A percentile compares a stretch with the other conserved stretches of the same genome.
Evolutionary conservation across 2,113 vertebrate genomes (phyloP).

Genomic region (Mystacornis crossleyi): DNA sequence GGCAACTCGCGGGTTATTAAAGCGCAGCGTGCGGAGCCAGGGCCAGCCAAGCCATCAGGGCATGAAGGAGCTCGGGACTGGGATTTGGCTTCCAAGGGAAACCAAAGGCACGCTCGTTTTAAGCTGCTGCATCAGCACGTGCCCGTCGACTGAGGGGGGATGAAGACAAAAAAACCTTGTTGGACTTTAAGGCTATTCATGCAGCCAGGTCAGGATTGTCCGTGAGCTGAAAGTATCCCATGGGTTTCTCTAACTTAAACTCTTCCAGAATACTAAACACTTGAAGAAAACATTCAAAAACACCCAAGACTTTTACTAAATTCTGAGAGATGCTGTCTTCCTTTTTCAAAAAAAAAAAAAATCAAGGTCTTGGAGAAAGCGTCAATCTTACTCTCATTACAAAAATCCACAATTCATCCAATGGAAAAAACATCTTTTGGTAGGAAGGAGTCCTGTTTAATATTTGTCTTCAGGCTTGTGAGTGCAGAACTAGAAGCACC

Average conservation of each 20-base stretch:
- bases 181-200: not conserved
- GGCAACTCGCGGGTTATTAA: not conserved
- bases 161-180: not conserved
- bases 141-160: not conserved
- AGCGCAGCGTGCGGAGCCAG: not conserved
- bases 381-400: not conserved
- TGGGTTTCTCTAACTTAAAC: not conserved
- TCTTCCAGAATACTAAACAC: not conserved
- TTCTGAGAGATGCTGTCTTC: not conserved
- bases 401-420: not conserved
- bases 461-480: not conserved
- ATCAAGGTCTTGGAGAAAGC: not conserved
- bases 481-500: not conserved
- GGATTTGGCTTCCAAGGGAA: not conserved
- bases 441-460: not conserved
- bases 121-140: not conserved
- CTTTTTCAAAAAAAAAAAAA: too few relatives aligned
- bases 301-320: not conserved
- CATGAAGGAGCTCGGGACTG: not conserved
- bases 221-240: not conserved
- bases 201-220: not conserved
- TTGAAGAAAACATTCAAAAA: not conserved
- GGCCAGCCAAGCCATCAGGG: not conserved
- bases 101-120: fast-evolving
- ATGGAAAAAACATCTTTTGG: not conserved